Conservation (phyloP, 2,113 vertebrate species). For the Stictonetta naevosa region DNA sequence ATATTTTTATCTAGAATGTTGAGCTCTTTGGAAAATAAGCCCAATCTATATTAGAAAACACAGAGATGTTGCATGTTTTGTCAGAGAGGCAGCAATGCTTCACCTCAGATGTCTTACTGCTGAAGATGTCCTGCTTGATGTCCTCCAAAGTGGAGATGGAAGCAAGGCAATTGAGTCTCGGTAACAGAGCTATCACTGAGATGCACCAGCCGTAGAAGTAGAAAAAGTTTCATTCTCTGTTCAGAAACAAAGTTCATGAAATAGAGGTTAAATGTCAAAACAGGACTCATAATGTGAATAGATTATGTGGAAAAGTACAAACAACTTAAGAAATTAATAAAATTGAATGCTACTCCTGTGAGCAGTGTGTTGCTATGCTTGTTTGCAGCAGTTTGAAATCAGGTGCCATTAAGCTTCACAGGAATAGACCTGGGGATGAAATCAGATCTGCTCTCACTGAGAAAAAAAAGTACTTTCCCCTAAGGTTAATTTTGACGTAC, state of each 20-base stretch:
- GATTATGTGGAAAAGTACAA: background rate
- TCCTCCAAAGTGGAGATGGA: background rate
- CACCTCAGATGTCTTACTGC: background rate
- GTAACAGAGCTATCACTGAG: background rate
- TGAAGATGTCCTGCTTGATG: background rate
- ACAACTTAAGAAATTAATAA: background rate
- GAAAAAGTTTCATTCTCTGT: background rate
- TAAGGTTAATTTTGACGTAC: background rate
- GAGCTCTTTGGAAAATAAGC: background rate
- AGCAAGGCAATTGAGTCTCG: background rate
- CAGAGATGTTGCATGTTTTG: accelerated
- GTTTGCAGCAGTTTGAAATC: background rate
- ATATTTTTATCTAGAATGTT: background rate
- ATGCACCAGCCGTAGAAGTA: background rate
- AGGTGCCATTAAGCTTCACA: background rate
- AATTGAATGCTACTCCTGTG: background rate
- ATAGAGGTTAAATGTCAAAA: background rate
- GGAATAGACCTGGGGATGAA: background rate
- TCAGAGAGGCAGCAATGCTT: background rate
- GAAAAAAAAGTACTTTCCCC: background rate
- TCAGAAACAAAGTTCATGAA: background rate
- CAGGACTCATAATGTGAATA: background rate
- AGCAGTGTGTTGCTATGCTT: background rate
- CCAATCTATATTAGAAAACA: background rate
- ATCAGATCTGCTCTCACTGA: background rate